phyloP scores from a whole-genome alignment of 2,113 vertebrate genomes.

The Phasianus colchicus region DNA sequence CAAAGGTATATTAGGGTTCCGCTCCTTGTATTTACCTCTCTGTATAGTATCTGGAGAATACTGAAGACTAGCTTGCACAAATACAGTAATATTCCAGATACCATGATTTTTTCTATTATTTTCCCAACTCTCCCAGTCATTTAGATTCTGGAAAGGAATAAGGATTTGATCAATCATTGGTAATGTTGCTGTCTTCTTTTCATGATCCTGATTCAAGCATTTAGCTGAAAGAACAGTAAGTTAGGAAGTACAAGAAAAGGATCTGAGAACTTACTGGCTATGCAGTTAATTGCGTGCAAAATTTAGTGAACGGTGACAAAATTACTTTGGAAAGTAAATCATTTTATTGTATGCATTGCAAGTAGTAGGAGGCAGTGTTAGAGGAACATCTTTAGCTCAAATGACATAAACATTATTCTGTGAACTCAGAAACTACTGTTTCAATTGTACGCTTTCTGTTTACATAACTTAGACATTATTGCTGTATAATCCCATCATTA shows the following conservation, averaged over 20 bases:
- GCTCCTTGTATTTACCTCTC: not conserved
- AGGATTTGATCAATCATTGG: not conserved
- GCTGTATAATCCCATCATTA: not conserved
- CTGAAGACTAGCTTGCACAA: not conserved
- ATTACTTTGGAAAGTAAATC: rapidly evolving
- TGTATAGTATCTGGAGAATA: not conserved
- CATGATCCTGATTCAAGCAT: not conserved
- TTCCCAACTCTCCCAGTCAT: not conserved
- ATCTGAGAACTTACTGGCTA: not conserved
- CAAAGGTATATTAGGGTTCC: not conserved
- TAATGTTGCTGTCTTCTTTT: rapidly evolving
- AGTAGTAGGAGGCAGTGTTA: rapidly evolving
- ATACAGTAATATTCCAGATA: not conserved
- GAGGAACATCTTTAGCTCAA: not conserved
- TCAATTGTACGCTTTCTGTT: not conserved
- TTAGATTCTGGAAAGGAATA: not conserved
- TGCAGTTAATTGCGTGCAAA: not conserved
- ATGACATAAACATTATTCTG: rapidly evolving
- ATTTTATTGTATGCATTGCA: not conserved
- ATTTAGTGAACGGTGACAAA: not conserved
- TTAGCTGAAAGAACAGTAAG: not conserved
- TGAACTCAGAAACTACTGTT: not conserved
- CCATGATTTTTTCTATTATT: not conserved
- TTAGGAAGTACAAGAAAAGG: not conserved
- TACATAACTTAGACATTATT: not conserved